phyloP scores from a whole-genome alignment of 92 coral and sea anemone species.

The Porites evermanni region DNA sequence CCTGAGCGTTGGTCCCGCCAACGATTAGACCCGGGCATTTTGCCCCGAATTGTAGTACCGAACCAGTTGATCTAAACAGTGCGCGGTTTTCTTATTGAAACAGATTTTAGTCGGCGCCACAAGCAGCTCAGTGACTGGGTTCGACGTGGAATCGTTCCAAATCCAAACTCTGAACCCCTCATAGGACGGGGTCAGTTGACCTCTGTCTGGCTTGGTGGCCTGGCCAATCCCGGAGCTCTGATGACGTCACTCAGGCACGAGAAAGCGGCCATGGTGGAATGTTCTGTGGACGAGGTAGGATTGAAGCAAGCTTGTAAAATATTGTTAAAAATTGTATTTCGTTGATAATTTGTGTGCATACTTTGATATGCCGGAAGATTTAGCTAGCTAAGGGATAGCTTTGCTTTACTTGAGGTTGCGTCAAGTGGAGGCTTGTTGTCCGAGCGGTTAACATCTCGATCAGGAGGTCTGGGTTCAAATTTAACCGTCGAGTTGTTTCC shows the following conservation, averaged over 20 bases:
- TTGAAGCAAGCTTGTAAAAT: background rate
- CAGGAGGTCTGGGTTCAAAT: background rate
- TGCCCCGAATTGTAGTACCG: too few species aligned
- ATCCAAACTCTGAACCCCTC: slow-evolving; percentile 74
- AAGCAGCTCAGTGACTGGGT: slow-evolving; percentile 85
- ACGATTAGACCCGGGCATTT: too few species aligned
- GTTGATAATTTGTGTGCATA: too few species aligned
- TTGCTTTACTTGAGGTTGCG: too few species aligned
- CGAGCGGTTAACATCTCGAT: background rate
- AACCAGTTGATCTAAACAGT: too few species aligned
- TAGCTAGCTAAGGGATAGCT: too few species aligned
- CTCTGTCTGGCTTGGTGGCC: slow-evolving; percentile 96
- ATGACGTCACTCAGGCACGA: slow-evolving; percentile 86
- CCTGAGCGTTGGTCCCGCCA: too few species aligned
- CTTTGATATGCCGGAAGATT: too few species aligned
- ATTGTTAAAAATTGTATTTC: too few species aligned
- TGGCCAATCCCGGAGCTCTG: slow-evolving; percentile 91
- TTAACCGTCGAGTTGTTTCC: too few species aligned
- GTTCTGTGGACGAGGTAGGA: slow-evolving; percentile 79
- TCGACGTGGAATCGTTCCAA: slow-evolving; percentile 82
- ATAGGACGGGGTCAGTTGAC: slow-evolving; percentile 82
- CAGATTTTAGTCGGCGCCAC: slow-evolving; percentile 85
- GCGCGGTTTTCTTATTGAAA: background rate
- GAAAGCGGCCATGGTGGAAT: slow-evolving; percentile 86
- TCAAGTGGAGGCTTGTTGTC: background rate